Evolutionary conservation across 2,797 vertebrate genomes (phyloP).

Genomic region (Heliangelus exortis): DNA sequence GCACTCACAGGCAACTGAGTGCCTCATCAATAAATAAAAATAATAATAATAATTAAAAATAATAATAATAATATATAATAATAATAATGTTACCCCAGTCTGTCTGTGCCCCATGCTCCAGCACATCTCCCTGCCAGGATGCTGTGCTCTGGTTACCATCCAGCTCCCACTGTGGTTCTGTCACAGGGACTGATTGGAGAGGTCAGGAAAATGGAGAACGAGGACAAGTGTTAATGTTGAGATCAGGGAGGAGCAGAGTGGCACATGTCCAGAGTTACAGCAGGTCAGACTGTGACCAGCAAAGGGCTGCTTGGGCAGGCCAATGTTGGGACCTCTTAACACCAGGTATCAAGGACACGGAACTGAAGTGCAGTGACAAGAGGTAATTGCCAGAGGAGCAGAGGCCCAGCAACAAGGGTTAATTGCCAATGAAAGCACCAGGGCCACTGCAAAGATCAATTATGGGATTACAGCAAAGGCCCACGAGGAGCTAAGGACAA

Average conservation of each 20-base stretch:
- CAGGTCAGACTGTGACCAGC: background rate
- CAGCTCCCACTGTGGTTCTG: constrained; percentile 37
- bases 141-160: background rate
- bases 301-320: constrained; percentile 11
- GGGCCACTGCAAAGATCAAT: constrained; percentile 37
- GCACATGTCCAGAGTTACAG: constrained; percentile 4
- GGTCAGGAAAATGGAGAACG: constrained; percentile 49
- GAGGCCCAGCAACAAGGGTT: constrained; percentile 53
- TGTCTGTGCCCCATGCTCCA: background rate
- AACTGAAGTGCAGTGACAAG: constrained; percentile 26
- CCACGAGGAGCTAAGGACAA: constrained; percentile 23
- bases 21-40: too few relatives aligned
- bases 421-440: constrained; percentile 65
- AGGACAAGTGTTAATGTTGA: background rate
- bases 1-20: too few relatives aligned
- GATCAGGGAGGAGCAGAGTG: background rate
- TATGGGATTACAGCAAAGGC: constrained; percentile 37
- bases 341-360: constrained; percentile 25
- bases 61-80: background rate
- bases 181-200: constrained; percentile 11
- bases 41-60: background rate
- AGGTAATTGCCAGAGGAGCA: constrained; percentile 28
- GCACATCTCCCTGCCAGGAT: background rate
- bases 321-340: constrained; percentile 36
- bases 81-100: background rate